Evolutionary conservation across 2,113 vertebrate genomes (phyloP).

Genomic region (Anolis carolinensis): DNA sequence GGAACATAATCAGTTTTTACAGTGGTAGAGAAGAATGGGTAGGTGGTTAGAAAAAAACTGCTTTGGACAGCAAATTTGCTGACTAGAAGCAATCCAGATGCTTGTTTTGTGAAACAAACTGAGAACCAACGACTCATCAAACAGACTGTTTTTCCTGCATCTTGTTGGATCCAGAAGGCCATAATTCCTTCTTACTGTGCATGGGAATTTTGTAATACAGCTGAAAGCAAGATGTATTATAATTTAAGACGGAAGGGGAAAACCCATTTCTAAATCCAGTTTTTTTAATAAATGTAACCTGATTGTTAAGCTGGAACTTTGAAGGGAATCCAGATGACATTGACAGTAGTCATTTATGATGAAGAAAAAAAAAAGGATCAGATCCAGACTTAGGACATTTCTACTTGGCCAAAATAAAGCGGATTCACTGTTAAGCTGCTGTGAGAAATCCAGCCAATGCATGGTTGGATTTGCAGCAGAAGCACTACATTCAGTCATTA

Average conservation of each 20-base stretch:
- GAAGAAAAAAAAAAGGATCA: no score
- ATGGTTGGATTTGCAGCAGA: no score
- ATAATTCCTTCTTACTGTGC: slow-evolving; percentile 8
- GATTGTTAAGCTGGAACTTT: background rate
- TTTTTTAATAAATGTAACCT: background rate
- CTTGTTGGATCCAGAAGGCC: background rate
- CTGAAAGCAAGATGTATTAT: background rate
- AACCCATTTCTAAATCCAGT: background rate
- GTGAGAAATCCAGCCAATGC: no score
- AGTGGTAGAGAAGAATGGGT: background rate
- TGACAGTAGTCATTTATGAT: background rate
- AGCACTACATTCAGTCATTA: no score
- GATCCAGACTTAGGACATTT: no score
- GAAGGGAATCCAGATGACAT: background rate
- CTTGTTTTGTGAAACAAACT: slow-evolving; percentile 9
- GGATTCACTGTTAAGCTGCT: no score
- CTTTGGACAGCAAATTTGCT: slow-evolving; percentile 49
- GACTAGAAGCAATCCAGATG: slow-evolving; percentile 16
- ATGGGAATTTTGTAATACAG: background rate
- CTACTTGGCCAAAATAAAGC: no score
- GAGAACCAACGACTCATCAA: background rate
- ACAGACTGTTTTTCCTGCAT: background rate
- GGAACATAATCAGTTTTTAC: slow-evolving; percentile 25
- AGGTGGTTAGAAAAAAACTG: slow-evolving; percentile 32
- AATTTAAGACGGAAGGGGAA: background rate